Evolutionary conservation across 2,888 invertebrate genomes (phyloP).

Genomic region (Horisme vitalbata): DNA sequence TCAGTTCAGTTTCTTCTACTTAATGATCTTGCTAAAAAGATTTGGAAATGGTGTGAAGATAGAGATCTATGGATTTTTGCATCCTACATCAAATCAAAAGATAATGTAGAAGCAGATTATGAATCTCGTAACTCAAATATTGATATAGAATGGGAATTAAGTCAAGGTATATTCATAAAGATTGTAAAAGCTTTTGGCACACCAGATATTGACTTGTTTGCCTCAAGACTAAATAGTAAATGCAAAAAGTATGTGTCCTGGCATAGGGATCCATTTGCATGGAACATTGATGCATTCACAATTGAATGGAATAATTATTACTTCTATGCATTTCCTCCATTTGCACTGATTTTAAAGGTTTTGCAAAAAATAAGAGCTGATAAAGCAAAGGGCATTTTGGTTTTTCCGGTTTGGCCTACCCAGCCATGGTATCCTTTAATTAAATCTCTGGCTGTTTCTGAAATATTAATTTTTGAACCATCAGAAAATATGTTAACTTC

Average conservation of each 20-base stretch:
- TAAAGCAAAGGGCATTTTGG: not conserved
- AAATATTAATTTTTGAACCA: too few relatives aligned
- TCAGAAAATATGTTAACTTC: too few relatives aligned
- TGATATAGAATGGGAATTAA: slow-evolving; percentile 9
- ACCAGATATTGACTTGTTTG: slow-evolving; percentile 12
- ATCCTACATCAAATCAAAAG: slow-evolving; percentile 12
- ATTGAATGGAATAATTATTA: not conserved
- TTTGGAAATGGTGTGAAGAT: slow-evolving; percentile 17
- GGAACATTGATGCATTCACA: slow-evolving; percentile 6
- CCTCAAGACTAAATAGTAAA: not conserved
- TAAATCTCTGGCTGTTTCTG: too few relatives aligned
- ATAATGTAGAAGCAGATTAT: too few relatives aligned
- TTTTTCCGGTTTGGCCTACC: too few relatives aligned
- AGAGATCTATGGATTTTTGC: slow-evolving; percentile 11
- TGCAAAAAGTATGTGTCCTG: slow-evolving; percentile 7
- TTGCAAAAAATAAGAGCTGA: too few relatives aligned
- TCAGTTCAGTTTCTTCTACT: not conserved
- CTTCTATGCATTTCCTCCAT: slow-evolving; percentile 17
- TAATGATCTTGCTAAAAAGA: not conserved
- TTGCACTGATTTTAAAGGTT: not conserved
- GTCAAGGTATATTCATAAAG: not conserved
- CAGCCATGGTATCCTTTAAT: too few relatives aligned
- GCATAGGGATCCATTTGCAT: slow-evolving; percentile 1
- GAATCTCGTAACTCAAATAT: slow-evolving; percentile 1
- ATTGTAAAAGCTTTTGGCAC: slow-evolving; percentile 5